Conservation (phyloP, 2,113 vertebrate species). For the Gulo gulo region DNA sequence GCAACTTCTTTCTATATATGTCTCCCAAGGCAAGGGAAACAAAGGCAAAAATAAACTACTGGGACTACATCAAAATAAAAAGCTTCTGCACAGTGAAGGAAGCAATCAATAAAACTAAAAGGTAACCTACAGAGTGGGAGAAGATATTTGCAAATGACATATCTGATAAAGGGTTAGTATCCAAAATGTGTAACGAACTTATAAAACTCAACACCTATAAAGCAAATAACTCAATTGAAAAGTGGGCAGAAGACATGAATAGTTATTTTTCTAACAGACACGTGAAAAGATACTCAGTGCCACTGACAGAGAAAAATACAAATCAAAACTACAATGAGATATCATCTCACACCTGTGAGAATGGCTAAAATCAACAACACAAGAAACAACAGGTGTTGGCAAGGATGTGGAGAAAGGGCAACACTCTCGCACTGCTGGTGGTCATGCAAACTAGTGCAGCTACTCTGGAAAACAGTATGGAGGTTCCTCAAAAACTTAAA, state of each 20-base stretch:
- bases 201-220: background rate
- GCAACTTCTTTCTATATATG: background rate
- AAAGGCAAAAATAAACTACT: background rate
- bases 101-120: background rate
- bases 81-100: background rate
- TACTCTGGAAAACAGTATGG: background rate
- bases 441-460: background rate
- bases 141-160: background rate
- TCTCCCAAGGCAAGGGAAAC: background rate
- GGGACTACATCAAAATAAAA: background rate
- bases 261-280: background rate
- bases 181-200: background rate
- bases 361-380: background rate
- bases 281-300: background rate
- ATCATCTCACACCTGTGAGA: background rate
- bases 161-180: background rate
- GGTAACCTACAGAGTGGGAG: background rate
- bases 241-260: background rate
- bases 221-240: background rate
- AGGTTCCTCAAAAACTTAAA: background rate
- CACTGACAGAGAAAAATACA: background rate
- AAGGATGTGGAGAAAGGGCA: background rate
- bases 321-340: background rate
- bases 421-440: background rate
- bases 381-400: background rate